A percentile compares a stretch with the other conserved stretches of the same genome.
These are phyloP conservation scores for Danio tinwini DNA, from an alignment of 2,797 vertebrate species.

Conservation along the genomic window DNA sequence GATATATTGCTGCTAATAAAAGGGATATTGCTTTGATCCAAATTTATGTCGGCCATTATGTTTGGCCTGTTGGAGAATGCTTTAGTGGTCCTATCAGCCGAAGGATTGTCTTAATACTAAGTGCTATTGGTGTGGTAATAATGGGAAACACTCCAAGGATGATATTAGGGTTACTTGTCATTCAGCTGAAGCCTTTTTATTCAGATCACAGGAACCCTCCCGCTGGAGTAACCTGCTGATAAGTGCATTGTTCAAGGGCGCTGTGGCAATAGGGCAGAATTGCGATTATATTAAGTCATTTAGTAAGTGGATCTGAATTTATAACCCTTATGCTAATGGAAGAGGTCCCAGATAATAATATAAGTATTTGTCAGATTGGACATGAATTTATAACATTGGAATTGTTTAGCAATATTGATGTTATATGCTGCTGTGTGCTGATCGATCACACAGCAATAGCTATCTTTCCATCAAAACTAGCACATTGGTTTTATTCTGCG, in stretches of 20 bases:
- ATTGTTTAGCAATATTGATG: background rate
- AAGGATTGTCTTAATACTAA: constrained; percentile 21
- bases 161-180: constrained; percentile 36
- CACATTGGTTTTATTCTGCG: no score
- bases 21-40: constrained; percentile 36
- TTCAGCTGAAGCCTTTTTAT: constrained; percentile 26
- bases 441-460: background rate
- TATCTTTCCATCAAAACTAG: background rate
- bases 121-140: constrained; percentile 5
- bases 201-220: background rate
- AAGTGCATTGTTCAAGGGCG: background rate
- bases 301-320: constrained; percentile 20
- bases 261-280: constrained; percentile 9
- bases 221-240: background rate
- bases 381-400: background rate
- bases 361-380: constrained; percentile 1
- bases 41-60: constrained; percentile 24
- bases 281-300: constrained; percentile 13
- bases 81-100: constrained; percentile 11
- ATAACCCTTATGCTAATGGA: constrained; percentile 26
- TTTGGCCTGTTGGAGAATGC: background rate
- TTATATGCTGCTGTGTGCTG: no score
- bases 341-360: constrained; percentile 16
- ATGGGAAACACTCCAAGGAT: constrained; percentile 18
- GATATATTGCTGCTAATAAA: constrained; percentile 29